Evolutionary conservation across 2,888 invertebrate species (phyloP), one percentile per base, ranked within the genome.

Genomic region (Campopleginae sp.): DNA sequence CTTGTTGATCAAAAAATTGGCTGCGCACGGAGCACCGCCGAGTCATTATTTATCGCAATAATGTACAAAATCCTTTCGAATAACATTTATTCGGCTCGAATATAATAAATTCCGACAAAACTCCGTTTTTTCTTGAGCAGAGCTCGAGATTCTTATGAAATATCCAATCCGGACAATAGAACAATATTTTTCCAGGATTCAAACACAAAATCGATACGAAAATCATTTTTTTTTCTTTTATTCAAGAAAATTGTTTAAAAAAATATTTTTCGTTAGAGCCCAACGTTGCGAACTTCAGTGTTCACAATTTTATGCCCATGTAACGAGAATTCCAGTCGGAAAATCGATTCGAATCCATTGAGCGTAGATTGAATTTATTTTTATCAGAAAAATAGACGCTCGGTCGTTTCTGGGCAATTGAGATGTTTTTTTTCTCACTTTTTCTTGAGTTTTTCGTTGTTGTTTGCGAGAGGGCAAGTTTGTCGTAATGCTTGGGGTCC

Each of bases 401-500:
- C 3, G 19, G 12, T 10, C 14, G 44, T 17, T 68, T 46, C 17
- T 68, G n/a, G 46, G 17, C 44, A 27, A 44, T 68, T 12, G 2
- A 2, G 5, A 23, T 14, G 6, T 66, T 19, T 23, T 23, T 44
- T 66, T 3, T 38, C 17, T 8, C 31, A 31, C 10, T 42, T 14
- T 17, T 23, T 7, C 44, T 17, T 23, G 7, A 44, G 42, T 65
- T 66, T 66, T 44, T 14, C 3, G 14, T 27, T 31, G 14, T 61
- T 10, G 31, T 23, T 14, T 14, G 7, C 44, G 27, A 46, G 17
- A 7, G 27, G 19, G 46, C 10, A 46, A 63, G 42, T 75, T 63
- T 46, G 19, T 48, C 48, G 75, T 75, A 33, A 63, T 44, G 63
- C 12, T 72, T 48, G 33, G 54, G 33, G 33, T 38, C 23, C 42